phyloP scores from a whole-genome alignment of 2,797 vertebrate species.

The Trachurus trachurus region DNA sequence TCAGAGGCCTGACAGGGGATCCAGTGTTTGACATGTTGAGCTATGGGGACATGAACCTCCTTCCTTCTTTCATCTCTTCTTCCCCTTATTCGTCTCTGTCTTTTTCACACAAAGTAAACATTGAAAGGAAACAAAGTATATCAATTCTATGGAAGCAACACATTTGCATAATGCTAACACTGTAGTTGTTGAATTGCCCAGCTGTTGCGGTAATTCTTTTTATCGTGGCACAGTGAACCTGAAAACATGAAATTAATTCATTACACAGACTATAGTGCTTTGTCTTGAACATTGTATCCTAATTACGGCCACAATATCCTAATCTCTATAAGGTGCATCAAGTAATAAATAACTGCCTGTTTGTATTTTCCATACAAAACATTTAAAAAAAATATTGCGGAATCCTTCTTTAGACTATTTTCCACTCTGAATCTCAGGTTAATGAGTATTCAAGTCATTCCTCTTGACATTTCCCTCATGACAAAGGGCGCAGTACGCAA shows the following conservation, averaged over 20 bases:
- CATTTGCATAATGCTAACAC: constrained; percentile 27
- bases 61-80: background rate
- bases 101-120: constrained; percentile 10
- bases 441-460: constrained; percentile 69
- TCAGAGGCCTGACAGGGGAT: constrained; percentile 52
- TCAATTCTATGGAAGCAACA: background rate
- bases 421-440: constrained; percentile 40
- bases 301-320: constrained; percentile 9
- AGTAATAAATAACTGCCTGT: constrained; percentile 14
- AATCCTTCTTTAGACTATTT: constrained; percentile 24
- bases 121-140: background rate
- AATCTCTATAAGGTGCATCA: constrained; percentile 2
- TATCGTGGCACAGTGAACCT: constrained; percentile 18
- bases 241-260: constrained; percentile 17
- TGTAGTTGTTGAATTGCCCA: constrained; percentile 21
- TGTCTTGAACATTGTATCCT: constrained; percentile 14
- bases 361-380: constrained; percentile 20
- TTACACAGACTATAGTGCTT: constrained; percentile 9
- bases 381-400: constrained; percentile 17
- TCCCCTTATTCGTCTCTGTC: background rate
- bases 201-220: constrained; percentile 15
- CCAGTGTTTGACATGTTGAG: constrained; percentile 55
- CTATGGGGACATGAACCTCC: constrained; percentile 33
- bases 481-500: constrained; percentile 62
- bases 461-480: constrained; percentile 74